Evolutionary conservation across 2,888 invertebrate genomes (phyloP).

Genomic region (Lycaena phlaeas): DNA sequence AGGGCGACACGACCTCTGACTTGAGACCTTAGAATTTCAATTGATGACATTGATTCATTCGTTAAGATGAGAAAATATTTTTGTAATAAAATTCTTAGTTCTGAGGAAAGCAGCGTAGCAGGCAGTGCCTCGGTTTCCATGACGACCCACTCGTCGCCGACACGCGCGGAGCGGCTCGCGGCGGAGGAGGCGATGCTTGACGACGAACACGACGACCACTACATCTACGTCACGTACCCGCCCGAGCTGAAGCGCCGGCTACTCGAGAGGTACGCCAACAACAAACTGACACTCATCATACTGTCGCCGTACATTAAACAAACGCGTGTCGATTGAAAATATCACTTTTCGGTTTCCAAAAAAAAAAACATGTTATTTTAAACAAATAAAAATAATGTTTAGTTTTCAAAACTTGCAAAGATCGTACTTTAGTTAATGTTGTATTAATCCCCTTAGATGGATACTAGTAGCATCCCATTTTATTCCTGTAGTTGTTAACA

Average conservation of each 20-base stretch:
- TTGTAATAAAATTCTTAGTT: slow-evolving; percentile 45
- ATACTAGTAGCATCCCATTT: too few species aligned
- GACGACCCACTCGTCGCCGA: slow-evolving; percentile 78
- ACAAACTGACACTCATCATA: slow-evolving; percentile 49
- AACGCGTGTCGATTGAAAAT: slow-evolving; percentile 47
- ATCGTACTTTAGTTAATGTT: too few species aligned
- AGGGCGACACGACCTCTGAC: too few species aligned
- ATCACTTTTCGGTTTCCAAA: too few species aligned
- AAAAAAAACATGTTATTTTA: too few species aligned
- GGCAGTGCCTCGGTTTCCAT: slow-evolving; percentile 77
- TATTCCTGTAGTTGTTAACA: too few species aligned
- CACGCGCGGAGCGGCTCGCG: slow-evolving; percentile 66
- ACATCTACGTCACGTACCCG: slow-evolving; percentile 91
- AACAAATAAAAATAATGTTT: too few species aligned
- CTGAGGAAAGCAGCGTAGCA: slow-evolving; percentile 79
- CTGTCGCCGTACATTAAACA: slow-evolving; percentile 52
- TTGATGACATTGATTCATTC: too few species aligned
- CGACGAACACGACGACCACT: slow-evolving; percentile 82
- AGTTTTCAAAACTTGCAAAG: too few species aligned
- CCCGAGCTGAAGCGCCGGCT: slow-evolving; percentile 88
- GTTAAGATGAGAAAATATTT: too few species aligned
- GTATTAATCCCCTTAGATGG: too few species aligned
- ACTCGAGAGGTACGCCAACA: slow-evolving; percentile 80
- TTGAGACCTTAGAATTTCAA: too few species aligned
- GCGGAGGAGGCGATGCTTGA: slow-evolving; percentile 51